phyloP scores from a whole-genome alignment of 92 coral and sea anemone species.

The Metridium senile region DNA sequence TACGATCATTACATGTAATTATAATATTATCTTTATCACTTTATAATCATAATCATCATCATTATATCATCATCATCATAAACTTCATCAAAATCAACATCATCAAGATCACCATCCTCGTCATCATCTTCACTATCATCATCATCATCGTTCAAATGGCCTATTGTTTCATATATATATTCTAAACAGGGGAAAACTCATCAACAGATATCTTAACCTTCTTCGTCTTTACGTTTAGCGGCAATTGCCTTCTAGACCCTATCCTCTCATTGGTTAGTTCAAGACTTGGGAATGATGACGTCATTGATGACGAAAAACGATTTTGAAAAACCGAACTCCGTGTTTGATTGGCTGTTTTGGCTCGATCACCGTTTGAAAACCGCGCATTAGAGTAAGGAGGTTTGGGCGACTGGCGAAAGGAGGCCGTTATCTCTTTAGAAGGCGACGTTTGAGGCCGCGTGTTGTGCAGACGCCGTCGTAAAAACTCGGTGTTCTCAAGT shows the following conservation, averaged over 20 bases:
- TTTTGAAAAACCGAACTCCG: conserved; percentile 21
- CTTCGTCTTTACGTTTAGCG: conserved; percentile 15
- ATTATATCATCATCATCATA: not conserved
- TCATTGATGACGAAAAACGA: conserved; percentile 37
- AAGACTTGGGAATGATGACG: conserved; percentile 39
- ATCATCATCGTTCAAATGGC: not conserved
- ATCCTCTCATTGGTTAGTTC: not conserved
- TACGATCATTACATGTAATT: not conserved
- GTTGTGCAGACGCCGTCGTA: conserved; percentile 18
- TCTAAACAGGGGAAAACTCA: conserved; percentile 35
- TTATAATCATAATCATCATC: not conserved
- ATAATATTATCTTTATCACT: too few relatives aligned
- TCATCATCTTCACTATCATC: not conserved
- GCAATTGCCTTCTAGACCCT: not conserved
- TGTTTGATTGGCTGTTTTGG: conserved; percentile 21
- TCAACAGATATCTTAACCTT: conserved; percentile 53
- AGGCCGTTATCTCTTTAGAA: not conserved
- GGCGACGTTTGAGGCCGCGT: conserved; percentile 27
- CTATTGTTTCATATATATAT: not conserved
- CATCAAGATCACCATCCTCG: too few relatives aligned
- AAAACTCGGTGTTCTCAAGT: conserved; percentile 1
- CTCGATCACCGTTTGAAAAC: not conserved
- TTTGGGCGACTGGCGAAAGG: not conserved
- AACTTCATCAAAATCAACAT: too few relatives aligned
- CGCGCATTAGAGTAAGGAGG: not conserved